Conservation (phyloP, 2,888 invertebrate genomes). For the Oscheius myriophilus region DNA sequence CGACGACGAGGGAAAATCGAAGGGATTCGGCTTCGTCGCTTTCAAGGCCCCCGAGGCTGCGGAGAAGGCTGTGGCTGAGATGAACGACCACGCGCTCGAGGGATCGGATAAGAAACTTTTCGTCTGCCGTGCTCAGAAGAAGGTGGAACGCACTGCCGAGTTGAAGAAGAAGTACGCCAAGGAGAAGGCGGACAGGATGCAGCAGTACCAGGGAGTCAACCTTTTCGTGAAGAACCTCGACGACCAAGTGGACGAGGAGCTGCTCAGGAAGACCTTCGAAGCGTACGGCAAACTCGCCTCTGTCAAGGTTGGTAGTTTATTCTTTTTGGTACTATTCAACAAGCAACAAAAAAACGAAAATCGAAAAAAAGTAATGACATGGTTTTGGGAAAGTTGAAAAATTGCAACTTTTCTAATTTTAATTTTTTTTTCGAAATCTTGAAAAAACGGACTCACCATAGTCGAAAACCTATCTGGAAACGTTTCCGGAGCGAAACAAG, state of each 20-base stretch:
- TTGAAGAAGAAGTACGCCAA: slow-evolving; percentile 88
- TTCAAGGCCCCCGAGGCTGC: slow-evolving; percentile 96
- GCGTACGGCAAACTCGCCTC: not conserved
- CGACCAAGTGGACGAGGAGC: not conserved
- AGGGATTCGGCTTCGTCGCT: slow-evolving; percentile 98
- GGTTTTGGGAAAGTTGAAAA: no score
- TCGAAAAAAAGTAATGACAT: no score
- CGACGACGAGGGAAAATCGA: slow-evolving; percentile 72
- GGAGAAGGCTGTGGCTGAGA: slow-evolving; percentile 76
- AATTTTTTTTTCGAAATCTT: not conserved
- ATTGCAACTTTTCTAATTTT: no score
- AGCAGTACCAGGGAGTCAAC: slow-evolving; percentile 5
- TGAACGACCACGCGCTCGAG: slow-evolving; percentile 38
- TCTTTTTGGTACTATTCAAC: slow-evolving; percentile 91
- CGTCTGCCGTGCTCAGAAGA: slow-evolving; percentile 98
- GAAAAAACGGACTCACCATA: not conserved
- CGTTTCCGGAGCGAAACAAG: no score
- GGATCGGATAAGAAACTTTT: slow-evolving; percentile 76
- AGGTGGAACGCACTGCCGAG: slow-evolving; percentile 95
- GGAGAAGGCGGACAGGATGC: no score
- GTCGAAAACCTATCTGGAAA: no score
- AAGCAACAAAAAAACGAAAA: no score
- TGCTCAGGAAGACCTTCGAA: not conserved
- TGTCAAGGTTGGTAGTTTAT: slow-evolving; percentile 1
- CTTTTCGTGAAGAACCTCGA: slow-evolving; percentile 8